Conservation (phyloP, 2,888 invertebrate species). For the Chrysina gloriosa region DNA sequence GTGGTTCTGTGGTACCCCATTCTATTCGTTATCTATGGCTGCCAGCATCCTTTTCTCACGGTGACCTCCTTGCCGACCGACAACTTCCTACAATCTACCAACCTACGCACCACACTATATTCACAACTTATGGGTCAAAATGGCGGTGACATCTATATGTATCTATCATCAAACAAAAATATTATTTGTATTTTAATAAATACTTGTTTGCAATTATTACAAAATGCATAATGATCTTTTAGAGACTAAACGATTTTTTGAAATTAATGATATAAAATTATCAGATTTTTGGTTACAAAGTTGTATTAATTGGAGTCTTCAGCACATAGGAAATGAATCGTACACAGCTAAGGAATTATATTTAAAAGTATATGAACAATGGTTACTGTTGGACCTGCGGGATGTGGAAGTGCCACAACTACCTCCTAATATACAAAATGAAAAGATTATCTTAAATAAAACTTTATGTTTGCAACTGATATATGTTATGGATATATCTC, state of each 20-base stretch:
- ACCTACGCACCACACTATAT: too few species aligned
- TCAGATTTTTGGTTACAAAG: constrained; percentile 61
- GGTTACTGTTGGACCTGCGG: constrained; percentile 74
- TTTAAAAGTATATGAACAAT: constrained; percentile 73
- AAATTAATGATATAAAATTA: constrained; percentile 52
- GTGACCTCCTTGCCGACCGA: too few species aligned
- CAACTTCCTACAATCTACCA: too few species aligned
- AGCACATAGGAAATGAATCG: constrained; percentile 61
- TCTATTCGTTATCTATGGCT: too few species aligned
- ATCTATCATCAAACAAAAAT: too few species aligned
- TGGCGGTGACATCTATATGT: too few species aligned
- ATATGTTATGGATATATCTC: constrained; percentile 72
- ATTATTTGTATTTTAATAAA: too few species aligned
- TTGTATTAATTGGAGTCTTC: constrained; percentile 69
- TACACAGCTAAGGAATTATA: constrained; percentile 67
- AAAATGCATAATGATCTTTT: constrained; percentile 44
- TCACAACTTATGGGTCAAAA: too few species aligned
- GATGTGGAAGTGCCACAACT: constrained; percentile 73
- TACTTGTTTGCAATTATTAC: too few species aligned
- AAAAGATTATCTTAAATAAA: constrained; percentile 67
- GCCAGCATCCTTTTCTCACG: too few species aligned
- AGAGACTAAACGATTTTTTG: constrained; percentile 52
- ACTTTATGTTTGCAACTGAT: constrained; percentile 74
- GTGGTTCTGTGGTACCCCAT: too few species aligned
- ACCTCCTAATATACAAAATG: constrained; percentile 68